These are phyloP conservation scores for Conger conger DNA, from an alignment of 2,113 vertebrate genomes.

Conservation along the genomic window DNA sequence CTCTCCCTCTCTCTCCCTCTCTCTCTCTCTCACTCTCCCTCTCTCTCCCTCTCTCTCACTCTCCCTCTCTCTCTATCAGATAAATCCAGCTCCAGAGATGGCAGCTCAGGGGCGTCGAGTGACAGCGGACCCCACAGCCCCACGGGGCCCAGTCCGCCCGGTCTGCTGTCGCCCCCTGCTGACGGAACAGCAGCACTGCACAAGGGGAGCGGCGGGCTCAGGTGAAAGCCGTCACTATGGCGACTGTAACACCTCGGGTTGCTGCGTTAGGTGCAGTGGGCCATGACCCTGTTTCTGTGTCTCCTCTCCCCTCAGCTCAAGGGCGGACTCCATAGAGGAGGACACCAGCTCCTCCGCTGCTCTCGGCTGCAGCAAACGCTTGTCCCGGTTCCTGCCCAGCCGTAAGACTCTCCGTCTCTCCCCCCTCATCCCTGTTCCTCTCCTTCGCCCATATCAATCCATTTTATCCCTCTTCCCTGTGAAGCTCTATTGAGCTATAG, in stretches of 20 bases:
- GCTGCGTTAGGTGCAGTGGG: neutral
- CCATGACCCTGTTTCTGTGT: neutral
- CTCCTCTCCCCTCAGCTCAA: conserved; percentile 53
- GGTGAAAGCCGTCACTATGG: conserved; percentile 49
- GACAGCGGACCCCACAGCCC: conserved; percentile 68
- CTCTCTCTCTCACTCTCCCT: conserved; percentile 19
- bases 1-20: too few species aligned
- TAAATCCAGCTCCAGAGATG: conserved; percentile 61
- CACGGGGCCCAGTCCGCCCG: conserved; percentile 53
- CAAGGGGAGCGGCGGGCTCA: conserved; percentile 62
- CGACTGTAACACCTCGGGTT: neutral
- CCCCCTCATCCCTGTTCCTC: neutral
- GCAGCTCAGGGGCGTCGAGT: conserved; percentile 62
- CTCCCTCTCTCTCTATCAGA: conserved; percentile 39
- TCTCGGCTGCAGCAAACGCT: conserved; percentile 65
- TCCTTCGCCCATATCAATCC: too few species aligned
- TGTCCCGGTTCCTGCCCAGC: conserved; percentile 81
- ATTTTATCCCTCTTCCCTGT: neutral
- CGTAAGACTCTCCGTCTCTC: conserved; percentile 62
- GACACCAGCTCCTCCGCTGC: conserved; percentile 40
- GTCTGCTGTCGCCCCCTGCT: conserved; percentile 55
- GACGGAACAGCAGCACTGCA: conserved; percentile 61
- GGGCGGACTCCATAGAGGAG: conserved; percentile 68
- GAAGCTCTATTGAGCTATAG: neutral
- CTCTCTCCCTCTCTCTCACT: neutral